These are phyloP conservation scores for Lissocephala sabroskyi DNA, from an alignment of 2,888 invertebrate genomes.

Conservation along the genomic window DNA sequence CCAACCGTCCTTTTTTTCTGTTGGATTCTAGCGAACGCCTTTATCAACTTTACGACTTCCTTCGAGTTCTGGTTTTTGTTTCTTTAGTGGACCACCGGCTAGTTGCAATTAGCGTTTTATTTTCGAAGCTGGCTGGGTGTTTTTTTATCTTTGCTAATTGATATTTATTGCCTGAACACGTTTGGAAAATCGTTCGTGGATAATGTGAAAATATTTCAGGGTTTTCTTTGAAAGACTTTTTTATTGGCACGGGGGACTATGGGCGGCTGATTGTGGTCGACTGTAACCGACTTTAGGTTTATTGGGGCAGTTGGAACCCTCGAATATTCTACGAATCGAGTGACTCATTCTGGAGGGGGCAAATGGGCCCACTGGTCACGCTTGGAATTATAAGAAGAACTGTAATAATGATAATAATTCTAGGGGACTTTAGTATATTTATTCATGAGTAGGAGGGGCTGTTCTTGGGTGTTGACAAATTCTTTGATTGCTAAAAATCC, in stretches of 20 bases:
- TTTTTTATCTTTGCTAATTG: conserved; percentile 50
- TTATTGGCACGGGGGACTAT: conserved; percentile 17
- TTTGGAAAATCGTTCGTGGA: conserved; percentile 19
- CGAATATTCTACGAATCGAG: too few species aligned
- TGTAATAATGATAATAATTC: too few species aligned
- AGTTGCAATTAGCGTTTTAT: conserved; percentile 47
- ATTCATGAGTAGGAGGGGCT: too few species aligned
- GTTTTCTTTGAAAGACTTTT: conserved; percentile 5
- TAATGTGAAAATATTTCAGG: conserved; percentile 19
- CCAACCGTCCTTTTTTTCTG: conserved; percentile 23
- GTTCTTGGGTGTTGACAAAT: too few species aligned
- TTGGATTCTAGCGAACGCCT: conserved; percentile 15
- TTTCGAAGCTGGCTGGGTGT: conserved; percentile 16
- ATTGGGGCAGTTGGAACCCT: too few species aligned
- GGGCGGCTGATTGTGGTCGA: conserved; percentile 7
- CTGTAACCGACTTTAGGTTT: too few species aligned
- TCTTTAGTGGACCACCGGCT: conserved; percentile 37
- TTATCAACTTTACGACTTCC: conserved; percentile 62
- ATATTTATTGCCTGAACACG: conserved; percentile 53
- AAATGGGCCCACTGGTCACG: too few species aligned
- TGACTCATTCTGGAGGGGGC: too few species aligned
- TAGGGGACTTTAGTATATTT: too few species aligned
- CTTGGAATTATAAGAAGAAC: too few species aligned
- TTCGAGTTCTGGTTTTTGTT: conserved; percentile 21
- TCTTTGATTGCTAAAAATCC: too few species aligned